Evolutionary conservation across 2,797 vertebrate genomes (phyloP), one percentile per base, ranked within the genome.

Genomic region (Arnoldichthys spilopterus): DNA sequence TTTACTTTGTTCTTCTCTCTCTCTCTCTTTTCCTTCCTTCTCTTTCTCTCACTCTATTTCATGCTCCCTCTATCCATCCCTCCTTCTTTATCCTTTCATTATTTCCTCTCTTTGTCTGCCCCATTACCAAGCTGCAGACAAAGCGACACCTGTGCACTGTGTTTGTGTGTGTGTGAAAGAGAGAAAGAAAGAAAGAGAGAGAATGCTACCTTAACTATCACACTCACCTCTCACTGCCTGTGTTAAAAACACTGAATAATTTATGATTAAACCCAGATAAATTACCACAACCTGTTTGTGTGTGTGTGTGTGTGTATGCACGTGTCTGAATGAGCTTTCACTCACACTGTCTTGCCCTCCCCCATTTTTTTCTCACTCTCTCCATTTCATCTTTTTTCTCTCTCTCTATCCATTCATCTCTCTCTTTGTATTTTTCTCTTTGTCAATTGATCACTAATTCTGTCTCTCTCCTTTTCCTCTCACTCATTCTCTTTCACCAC

Each of bases 131-230:
- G 81, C 62, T 88, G 88, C 86, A 85, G 86, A 90, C 89, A 89
- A 89, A 91, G 88, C 59, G 70, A 88, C 89, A 90, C 89, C 87
- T 91, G 89, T 87, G 85, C 86, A 34, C 15, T 37, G 34, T 37
- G 34, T 37, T 3, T 37, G 76, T 24, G n/a, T n/a, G n/a, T n/a
- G n/a, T n/a, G n/a, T n/a, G n/a, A n/a, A n/a, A n/a, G n/a, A n/a
- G n/a, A n/a, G 70, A 53, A 62, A 63, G 22, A 34, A 40, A 22
- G 24, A 4, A 18, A 53, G 61, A 32, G 77, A 66, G 34, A 56
- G 18, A 49, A 51, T 72, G 67, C 18, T n/a, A 58, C 64, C 71
- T 58, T 63, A 28, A 74, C 40, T 63, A 74, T 80, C 64, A 63
- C 9, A 66, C 66, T 62, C 64, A 51, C 49, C 69, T 72, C 72